phyloP scores from a whole-genome alignment of 1,140 invertebrate species.

The Rhysida immarginata region DNA sequence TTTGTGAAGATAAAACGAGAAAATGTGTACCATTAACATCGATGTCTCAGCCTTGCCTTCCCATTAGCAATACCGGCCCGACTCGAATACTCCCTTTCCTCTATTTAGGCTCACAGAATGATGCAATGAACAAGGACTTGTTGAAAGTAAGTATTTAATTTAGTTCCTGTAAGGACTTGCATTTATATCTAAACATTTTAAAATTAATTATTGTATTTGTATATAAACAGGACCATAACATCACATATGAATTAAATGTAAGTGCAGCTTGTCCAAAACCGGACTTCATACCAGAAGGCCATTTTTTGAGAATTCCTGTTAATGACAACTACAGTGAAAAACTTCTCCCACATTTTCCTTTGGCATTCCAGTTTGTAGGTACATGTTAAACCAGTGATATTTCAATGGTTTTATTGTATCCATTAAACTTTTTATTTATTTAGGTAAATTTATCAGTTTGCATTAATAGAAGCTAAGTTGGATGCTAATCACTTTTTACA shows the following conservation, averaged over 20 bases:
- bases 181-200: too few species aligned
- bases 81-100: conserved; percentile 41
- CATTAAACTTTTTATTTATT: too few species aligned
- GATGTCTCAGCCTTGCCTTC: conserved; percentile 35
- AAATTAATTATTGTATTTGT: neutral
- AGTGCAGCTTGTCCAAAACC: conserved; percentile 41
- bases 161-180: neutral
- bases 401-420: too few species aligned
- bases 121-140: conserved; percentile 37
- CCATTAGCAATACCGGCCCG: conserved; percentile 35
- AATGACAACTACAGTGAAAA: conserved; percentile 45
- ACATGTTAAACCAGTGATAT: too few species aligned
- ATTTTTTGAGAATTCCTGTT: conserved; percentile 45
- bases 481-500: too few species aligned
- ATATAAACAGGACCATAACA: conserved; percentile 31
- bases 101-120: conserved; percentile 43
- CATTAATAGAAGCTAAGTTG: too few species aligned
- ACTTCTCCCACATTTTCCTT: conserved; percentile 39
- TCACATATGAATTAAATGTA: conserved; percentile 43
- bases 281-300: conserved; percentile 37
- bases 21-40: conserved; percentile 36
- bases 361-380: conserved; percentile 47
- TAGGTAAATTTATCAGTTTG: too few species aligned
- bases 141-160: conserved; percentile 29
- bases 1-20: conserved; percentile 37